Base-by-base conservation (phyloP, 2,113 vertebrate genomes). In the Peromyscus polionotus region DNA sequence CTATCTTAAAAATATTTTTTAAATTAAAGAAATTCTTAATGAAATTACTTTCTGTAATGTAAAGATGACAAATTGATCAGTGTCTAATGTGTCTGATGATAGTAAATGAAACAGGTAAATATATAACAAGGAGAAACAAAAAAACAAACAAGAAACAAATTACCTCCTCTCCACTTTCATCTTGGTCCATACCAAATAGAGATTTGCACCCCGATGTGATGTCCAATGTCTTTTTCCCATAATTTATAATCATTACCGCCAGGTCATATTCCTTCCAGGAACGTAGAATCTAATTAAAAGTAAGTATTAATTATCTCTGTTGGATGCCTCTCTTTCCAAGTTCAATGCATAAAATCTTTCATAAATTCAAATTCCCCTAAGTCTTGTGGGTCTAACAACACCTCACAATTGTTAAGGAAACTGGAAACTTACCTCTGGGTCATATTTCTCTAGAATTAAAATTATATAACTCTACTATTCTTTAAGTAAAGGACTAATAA, bases 221-320 rank as follows among this genome's bases (percentile, higher is more conserved):
- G 70, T 98, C 92, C 95, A 99, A 97, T 48, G 99, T 96, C 24
- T 95, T 99, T 97, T 99, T 99, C 20, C 99, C 99, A 22, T 98
- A 98, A 94, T 99, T 99, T 97, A 99, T 98, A 97, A 99, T 93
- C 68, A 94, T 96, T 90, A 98, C 96, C 75, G 99, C 99, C 97
- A 99, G 94, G 26, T 98, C 98, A 93, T 98, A 98, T 96, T 99
- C 99, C 73, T 98, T 98, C 95, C 99, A 99, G 57, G 97, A 98
- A 85, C 97, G 98, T n/a, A 99, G 98, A 13, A 99, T 98, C 99
- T 99, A 97, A 95, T 70, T 83, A 97, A 98, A 96, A 98, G 98
- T 67, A 98, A 96, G 79, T 13, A 97, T 95, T 93, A 39, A 48
- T 94, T 97, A 97, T 67, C 83, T 88, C 70, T 95, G 61, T 76